Conservation (phyloP, 2,888 invertebrate species). For the Stenoptilia bipunctidactyla region DNA sequence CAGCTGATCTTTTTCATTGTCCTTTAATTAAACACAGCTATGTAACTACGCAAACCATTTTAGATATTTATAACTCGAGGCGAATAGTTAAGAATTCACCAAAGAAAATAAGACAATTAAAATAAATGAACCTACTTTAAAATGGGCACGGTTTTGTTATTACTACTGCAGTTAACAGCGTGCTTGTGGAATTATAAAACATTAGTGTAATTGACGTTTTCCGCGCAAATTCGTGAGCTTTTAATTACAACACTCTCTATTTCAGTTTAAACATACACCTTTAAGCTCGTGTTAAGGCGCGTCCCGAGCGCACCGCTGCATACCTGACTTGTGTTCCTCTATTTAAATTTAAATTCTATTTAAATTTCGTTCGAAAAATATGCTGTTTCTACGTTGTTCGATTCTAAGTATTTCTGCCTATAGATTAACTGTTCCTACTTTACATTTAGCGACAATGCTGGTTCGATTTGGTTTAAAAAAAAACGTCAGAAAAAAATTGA, state of each 20-base stretch:
- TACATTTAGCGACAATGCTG: too few relatives aligned
- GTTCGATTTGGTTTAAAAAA: too few relatives aligned
- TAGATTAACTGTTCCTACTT: too few relatives aligned
- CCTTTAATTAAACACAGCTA: constrained; percentile 41
- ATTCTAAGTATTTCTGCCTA: too few relatives aligned
- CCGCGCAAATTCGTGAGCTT: constrained; percentile 1
- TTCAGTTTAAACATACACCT: not conserved
- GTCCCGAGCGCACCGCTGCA: too few relatives aligned
- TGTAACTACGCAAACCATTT: constrained; percentile 18
- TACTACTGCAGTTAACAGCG: not conserved
- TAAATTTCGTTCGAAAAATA: too few relatives aligned
- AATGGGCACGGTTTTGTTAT: constrained; percentile 4
- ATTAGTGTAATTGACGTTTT: not conserved
- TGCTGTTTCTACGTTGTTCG: too few relatives aligned
- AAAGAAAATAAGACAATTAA: not conserved
- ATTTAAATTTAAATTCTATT: too few relatives aligned
- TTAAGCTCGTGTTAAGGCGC: too few relatives aligned
- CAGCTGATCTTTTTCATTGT: constrained; percentile 53
- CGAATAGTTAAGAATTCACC: constrained; percentile 14
- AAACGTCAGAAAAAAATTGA: too few relatives aligned
- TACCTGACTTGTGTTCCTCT: too few relatives aligned
- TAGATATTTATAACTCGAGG: constrained; percentile 17
- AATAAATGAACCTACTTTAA: constrained; percentile 4
- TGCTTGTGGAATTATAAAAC: not conserved
- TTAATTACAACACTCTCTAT: not conserved